phyloP scores from a whole-genome alignment of 2,888 invertebrate species.

The Drosophila heteroneura region DNA sequence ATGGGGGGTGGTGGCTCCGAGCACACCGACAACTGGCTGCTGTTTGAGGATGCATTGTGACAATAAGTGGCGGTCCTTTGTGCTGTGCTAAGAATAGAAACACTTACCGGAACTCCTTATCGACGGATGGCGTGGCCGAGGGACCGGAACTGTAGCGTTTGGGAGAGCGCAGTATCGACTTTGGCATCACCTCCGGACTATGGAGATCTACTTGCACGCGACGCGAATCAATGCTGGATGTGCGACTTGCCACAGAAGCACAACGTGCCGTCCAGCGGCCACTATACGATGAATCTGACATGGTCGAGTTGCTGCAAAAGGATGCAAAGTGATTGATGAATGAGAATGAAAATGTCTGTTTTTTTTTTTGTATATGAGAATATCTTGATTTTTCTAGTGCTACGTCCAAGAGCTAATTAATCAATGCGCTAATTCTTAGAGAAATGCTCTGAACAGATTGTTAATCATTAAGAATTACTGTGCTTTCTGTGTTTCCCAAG shows the following conservation, averaged over 20 bases:
- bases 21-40: conserved; percentile 84
- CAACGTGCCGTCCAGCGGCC: conserved; percentile 84
- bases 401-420: background rate
- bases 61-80: conserved; percentile 17
- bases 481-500: background rate
- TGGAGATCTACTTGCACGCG: conserved; percentile 84
- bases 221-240: conserved; percentile 84
- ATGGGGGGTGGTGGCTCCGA: conserved; percentile 83
- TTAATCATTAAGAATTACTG: background rate
- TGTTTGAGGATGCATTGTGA: conserved; percentile 15
- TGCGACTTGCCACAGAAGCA: conserved; percentile 83
- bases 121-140: conserved; percentile 85
- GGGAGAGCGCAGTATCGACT: conserved; percentile 83
- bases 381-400: background rate
- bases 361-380: background rate
- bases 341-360: background rate
- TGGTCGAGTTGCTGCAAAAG: conserved; percentile 80
- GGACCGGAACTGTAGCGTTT: conserved; percentile 83
- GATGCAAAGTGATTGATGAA: background rate
- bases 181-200: conserved; percentile 84
- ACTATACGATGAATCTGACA: conserved; percentile 84
- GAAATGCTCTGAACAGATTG: background rate
- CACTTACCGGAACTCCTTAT: conserved; percentile 84
- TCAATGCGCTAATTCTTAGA: background rate
- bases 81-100: background rate